phyloP scores from a whole-genome alignment of 1,140 invertebrate genomes.

The Drosophila tristis region DNA sequence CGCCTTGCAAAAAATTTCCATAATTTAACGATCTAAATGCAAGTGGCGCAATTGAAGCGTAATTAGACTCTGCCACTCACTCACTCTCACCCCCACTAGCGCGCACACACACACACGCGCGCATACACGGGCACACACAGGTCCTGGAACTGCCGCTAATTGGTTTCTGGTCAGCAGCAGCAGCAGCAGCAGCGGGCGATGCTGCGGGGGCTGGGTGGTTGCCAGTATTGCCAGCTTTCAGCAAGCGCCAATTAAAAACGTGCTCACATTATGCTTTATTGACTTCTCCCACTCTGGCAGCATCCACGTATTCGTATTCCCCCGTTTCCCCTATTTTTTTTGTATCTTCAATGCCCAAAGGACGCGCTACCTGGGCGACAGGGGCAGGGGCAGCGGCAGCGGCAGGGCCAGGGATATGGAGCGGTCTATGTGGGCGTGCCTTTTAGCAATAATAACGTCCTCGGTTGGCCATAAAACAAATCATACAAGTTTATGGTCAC shows the following conservation, averaged over 20 bases:
- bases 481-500: constrained; percentile 82
- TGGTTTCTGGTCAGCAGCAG: constrained; percentile 72
- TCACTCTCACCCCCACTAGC: constrained; percentile 27
- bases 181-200: constrained; percentile 29
- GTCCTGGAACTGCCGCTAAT: constrained; percentile 64
- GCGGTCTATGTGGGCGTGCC: constrained; percentile 57
- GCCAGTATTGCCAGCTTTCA: constrained; percentile 53
- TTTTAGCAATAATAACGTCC: constrained; percentile 83
- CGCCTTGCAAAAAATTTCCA: constrained; percentile 83
- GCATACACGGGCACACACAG: constrained; percentile 34
- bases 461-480: constrained; percentile 81
- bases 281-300: constrained; percentile 44
- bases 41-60: constrained; percentile 83
- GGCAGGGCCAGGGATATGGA: background rate
- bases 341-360: constrained; percentile 49
- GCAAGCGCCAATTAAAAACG: constrained; percentile 80
- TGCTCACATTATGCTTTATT: constrained; percentile 82
- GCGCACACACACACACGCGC: constrained; percentile 32
- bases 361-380: constrained; percentile 32
- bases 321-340: constrained; percentile 19
- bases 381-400: background rate
- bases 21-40: constrained; percentile 84
- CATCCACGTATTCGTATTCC: too few relatives aligned
- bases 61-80: constrained; percentile 79
- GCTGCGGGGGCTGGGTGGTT: background rate